These are phyloP conservation scores for Chiloscyllium plagiosum DNA, from an alignment of 2,113 vertebrate species.

Conservation along the genomic window DNA sequence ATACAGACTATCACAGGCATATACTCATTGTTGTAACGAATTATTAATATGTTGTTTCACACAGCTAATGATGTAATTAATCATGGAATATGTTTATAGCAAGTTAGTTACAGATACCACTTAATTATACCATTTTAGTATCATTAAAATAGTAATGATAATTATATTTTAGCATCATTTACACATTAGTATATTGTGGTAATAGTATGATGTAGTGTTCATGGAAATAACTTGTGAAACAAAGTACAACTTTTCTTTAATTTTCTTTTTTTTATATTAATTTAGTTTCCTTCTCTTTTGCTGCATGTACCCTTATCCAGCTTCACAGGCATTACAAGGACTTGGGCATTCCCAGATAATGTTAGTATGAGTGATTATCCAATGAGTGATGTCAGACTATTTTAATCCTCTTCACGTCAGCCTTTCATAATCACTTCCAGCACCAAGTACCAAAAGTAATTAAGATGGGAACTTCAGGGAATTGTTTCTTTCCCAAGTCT, in stretches of 20 bases:
- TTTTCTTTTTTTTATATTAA: background rate
- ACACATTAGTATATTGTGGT: background rate
- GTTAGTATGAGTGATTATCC: background rate
- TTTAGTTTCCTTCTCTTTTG: background rate
- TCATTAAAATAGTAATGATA: too few species aligned
- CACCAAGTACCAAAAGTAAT: background rate
- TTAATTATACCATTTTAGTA: background rate
- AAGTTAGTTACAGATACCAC: background rate
- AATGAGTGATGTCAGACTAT: background rate
- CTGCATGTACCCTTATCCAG: background rate
- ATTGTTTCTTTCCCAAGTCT: background rate
- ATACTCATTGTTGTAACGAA: background rate
- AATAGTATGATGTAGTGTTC: background rate
- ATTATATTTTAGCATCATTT: too few species aligned
- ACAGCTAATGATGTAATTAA: background rate
- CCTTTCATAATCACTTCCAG: background rate
- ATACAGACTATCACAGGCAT: background rate
- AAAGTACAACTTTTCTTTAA: background rate
- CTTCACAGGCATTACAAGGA: too few species aligned
- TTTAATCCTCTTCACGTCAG: background rate
- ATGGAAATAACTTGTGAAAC: background rate
- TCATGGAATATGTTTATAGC: background rate
- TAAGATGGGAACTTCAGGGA: background rate
- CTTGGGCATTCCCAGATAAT: background rate
- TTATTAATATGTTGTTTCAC: background rate